phyloP scores from a whole-genome alignment of 2,797 vertebrate genomes.

The Discoglossus pictus region DNA sequence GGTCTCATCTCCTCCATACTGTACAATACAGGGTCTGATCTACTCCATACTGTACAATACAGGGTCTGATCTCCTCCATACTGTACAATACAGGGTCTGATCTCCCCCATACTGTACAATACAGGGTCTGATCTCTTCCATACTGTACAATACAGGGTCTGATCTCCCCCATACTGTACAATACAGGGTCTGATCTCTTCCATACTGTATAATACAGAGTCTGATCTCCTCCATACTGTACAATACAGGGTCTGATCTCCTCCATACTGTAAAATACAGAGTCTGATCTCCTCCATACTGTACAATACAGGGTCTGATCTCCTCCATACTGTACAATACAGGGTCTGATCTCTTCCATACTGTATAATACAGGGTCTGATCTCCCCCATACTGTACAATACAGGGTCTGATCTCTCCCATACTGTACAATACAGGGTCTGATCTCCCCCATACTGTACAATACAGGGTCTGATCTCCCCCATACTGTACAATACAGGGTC shows the following conservation, averaged over 20 bases:
- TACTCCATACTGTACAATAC: not conserved
- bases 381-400: not conserved
- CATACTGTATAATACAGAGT: not conserved
- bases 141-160: not conserved
- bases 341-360: not conserved
- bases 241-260: not conserved
- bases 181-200: not conserved
- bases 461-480: not conserved
- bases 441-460: not conserved
- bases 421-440: not conserved
- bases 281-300: not conserved
- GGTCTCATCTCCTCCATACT: not conserved
- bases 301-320: not conserved
- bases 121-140: not conserved
- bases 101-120: not conserved
- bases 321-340: not conserved
- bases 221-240: not conserved
- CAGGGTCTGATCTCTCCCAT: not conserved
- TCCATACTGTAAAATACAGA: not conserved
- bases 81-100: constrained; percentile 10
- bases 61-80: not conserved
- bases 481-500: not conserved
- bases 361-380: not conserved
- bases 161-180: not conserved
- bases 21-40: not conserved